These are phyloP conservation scores for Linepithema humile DNA, from an alignment of 1,140 invertebrate genomes.

Conservation along the genomic window DNA sequence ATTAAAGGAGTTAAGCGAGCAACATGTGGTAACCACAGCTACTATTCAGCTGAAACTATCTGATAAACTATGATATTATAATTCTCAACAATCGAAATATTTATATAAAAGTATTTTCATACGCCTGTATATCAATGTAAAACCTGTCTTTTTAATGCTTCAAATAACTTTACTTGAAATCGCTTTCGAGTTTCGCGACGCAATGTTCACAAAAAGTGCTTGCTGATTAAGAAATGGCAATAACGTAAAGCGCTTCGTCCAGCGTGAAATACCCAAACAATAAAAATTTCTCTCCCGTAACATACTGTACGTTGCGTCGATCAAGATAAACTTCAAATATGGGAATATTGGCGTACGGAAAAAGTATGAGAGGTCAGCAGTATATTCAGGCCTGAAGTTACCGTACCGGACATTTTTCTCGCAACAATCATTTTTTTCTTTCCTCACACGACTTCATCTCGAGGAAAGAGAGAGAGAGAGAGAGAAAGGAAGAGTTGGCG, in stretches of 20 bases:
- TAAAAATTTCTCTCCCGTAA: slow-evolving; percentile 59
- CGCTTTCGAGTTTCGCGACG: background rate
- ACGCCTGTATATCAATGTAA: background rate
- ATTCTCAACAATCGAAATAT: background rate
- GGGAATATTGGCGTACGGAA: slow-evolving; percentile 39
- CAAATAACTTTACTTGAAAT: background rate
- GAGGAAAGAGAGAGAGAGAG: background rate
- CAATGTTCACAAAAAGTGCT: slow-evolving; percentile 16
- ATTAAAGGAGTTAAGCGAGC: background rate
- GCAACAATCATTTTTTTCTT: slow-evolving; percentile 49
- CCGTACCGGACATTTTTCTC: slow-evolving; percentile 60
- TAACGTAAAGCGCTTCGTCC: background rate
- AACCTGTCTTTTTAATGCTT: background rate
- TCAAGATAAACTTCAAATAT: slow-evolving; percentile 55
- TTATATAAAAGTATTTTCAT: background rate
- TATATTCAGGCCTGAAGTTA: slow-evolving; percentile 62
- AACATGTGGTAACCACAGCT: no score
- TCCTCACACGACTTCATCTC: slow-evolving; percentile 37
- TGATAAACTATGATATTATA: no score
- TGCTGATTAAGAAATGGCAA: background rate
- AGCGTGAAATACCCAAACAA: slow-evolving; percentile 48
- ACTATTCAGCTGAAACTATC: no score
- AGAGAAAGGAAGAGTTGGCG: slow-evolving; percentile 50
- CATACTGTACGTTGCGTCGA: slow-evolving; percentile 11
- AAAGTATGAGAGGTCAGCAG: slow-evolving; percentile 39